A percentile compares a stretch with the other conserved stretches of the same genome.
These are phyloP conservation scores for Limonius californicus DNA, from an alignment of 1,140 invertebrate genomes.

Conservation along the genomic window DNA sequence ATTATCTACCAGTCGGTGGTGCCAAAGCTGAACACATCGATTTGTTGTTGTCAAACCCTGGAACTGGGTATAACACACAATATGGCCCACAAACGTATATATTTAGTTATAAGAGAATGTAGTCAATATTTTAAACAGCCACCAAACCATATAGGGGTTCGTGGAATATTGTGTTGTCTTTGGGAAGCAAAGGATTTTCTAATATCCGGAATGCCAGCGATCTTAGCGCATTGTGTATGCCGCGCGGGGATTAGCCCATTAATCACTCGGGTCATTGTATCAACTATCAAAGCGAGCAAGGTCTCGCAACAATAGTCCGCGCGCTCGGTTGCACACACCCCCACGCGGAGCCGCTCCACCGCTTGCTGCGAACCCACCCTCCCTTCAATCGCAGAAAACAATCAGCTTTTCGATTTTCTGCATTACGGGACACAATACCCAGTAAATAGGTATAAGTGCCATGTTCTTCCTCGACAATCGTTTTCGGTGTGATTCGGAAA, in stretches of 20 bases:
- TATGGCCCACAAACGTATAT: constrained; percentile 5
- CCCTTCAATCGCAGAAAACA: constrained; percentile 25
- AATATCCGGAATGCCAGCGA: constrained; percentile 48
- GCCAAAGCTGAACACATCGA: constrained; percentile 26
- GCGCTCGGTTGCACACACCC: constrained; percentile 16
- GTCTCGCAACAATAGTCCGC: constrained; percentile 47
- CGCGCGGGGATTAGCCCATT: constrained; percentile 47
- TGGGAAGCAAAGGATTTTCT: constrained; percentile 37
- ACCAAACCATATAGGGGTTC: neutral
- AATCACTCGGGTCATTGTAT: constrained; percentile 49
- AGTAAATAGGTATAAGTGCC: neutral
- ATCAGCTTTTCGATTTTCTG: constrained; percentile 18
- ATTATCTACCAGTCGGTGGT: constrained; percentile 27
- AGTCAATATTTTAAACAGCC: constrained; percentile 8
- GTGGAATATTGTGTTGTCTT: constrained; percentile 18
- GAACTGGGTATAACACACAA: neutral
- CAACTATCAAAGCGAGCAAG: constrained; percentile 49
- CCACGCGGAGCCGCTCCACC: constrained; percentile 7
- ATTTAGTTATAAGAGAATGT: constrained; percentile 12
- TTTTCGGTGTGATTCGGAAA: too few species aligned
- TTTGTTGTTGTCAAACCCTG: constrained; percentile 30
- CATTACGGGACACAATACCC: neutral
- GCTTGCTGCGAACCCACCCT: constrained; percentile 18
- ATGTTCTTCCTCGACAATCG: neutral
- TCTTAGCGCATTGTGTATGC: constrained; percentile 47